Base-by-base conservation (phyloP, 2,797 vertebrate genomes). In the Sebastes nivosus region DNA sequence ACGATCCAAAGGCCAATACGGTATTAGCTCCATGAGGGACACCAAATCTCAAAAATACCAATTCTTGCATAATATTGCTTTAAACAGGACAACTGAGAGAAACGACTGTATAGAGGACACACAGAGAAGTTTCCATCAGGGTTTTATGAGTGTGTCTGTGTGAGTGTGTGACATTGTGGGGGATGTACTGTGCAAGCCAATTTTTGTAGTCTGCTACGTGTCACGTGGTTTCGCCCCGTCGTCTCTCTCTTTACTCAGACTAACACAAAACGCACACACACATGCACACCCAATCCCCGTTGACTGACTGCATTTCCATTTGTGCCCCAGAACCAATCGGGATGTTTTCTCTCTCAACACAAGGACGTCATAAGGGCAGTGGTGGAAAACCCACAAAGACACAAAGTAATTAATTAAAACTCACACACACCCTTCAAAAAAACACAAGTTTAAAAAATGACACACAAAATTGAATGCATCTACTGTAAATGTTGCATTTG, bases 291-390 rank as follows among this genome's bases (percentile, higher is more conserved):
- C 58, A 70, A 16, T 73, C 67, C 36, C 57, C 27, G 50, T 60
- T 79, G 70, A 77, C 59, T 60, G 22, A 20, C 65, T 87, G 34
- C 55, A 79, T 38, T 71, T 85, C 52, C 20, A 83, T 75, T 81
- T 63, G 71, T 74, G 69, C 57, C 72, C 32, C n/a, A 13, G 67
- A 88, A 79, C 73, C 69, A 89, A 79, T 82, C 68, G 68, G 75
- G 38, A 30, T 10, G 7, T 68, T 67, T 16, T 65, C 20, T 61
- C 42, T 76, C 20, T 14, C 30, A 75, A 70, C 36, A 32, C 36
- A 78, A 58, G 20, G 36, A 67, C 1, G 14, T 30, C n/a, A 67
- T 13, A 54, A 12, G 9, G 6, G 20, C 22, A 61, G 52, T 8
- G 24, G 50, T 29, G 25, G 72, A 64, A 85, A 78, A n/a, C 16